Evolutionary conservation across 2,888 invertebrate species (phyloP).

Genomic region (Listrodromus nycthemerus): DNA sequence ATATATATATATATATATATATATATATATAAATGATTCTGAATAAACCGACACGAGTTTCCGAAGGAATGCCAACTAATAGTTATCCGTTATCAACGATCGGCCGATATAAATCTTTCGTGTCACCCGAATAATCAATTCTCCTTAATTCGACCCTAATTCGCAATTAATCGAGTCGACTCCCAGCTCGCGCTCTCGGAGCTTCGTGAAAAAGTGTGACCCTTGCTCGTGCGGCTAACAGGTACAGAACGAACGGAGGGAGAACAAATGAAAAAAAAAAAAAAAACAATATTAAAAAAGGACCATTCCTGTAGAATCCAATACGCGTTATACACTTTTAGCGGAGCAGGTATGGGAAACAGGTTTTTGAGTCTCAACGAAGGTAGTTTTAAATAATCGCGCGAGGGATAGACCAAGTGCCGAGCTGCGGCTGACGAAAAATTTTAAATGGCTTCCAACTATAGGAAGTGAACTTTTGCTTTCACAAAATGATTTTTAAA

Average conservation of each 20-base stretch:
- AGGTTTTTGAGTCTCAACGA: slow-evolving; percentile 39
- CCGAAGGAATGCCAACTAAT: slow-evolving; percentile 38
- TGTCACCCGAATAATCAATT: slow-evolving; percentile 63
- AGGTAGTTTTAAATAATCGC: background rate
- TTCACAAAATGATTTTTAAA: background rate
- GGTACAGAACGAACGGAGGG: slow-evolving; percentile 50
- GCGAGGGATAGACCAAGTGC: background rate
- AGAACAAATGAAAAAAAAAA: slow-evolving; percentile 31
- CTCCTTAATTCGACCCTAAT: slow-evolving; percentile 66
- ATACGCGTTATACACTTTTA: slow-evolving; percentile 28
- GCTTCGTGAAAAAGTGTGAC: slow-evolving; percentile 58
- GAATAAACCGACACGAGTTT: slow-evolving; percentile 2
- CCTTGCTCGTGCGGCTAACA: slow-evolving; percentile 63
- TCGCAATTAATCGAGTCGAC: slow-evolving; percentile 64
- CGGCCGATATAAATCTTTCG: slow-evolving; percentile 58
- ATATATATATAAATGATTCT: background rate
- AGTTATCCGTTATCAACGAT: slow-evolving; percentile 51
- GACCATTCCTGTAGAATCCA: slow-evolving; percentile 13
- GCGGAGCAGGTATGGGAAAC: slow-evolving; percentile 55
- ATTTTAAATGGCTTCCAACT: background rate
- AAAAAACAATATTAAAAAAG: background rate
- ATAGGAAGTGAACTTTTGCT: background rate
- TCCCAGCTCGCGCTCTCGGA: slow-evolving; percentile 45
- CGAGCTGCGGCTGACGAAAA: background rate
- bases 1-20: background rate